Base-by-base conservation (phyloP, 64 coral and sea anemone species). In the Actinia equina region DNA sequence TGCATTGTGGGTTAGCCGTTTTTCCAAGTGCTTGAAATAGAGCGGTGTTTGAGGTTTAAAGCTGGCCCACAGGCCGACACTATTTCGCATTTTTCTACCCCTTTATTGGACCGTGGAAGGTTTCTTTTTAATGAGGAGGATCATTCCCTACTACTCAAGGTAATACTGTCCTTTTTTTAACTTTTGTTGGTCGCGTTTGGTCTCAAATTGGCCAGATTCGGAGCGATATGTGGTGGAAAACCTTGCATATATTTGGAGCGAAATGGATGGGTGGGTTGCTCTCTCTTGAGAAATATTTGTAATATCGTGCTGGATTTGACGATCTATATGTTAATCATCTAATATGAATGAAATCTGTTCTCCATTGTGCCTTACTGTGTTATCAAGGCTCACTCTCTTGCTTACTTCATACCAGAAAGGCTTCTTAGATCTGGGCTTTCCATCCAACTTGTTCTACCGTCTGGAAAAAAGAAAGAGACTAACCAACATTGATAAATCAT, bases 1-100 rank as follows among this genome's bases (percentile, higher is more conserved):
- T 93, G 94, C 91, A 96, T 96, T 81, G 87, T 96, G 94, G 94
- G 94, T 69, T 96, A 88, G 91, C 94, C 94, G 91, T 96, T 96
- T 95, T 95, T 88, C 94, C 86, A 91, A 93, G 94, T 95, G 93
- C 86, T 92, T 90, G 90, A 96, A 96, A 84, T 80, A 86, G 88
- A 96, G 91, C 94, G 91, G 94, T 96, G 94, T 96, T 93, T 96
- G 94, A 96, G 94, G 88, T 95, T 90, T 77, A 93, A 90, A 93
- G 77, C 86, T 93, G 91, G 83, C 83, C 59, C 83, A 85, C 18
- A 42, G 59, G 83, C 83, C 83, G 83, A 63, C 59, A 85, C 83
- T 85, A 26, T 85, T 92, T 88, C 86, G 87, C 61, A 19, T 84
- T 92, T 92, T 92, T 82, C 80, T 64, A 43, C 64, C 86, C 82